Evolutionary conservation across 92 coral and sea anemone genomes (phyloP).

Genomic region (Umimayanthus chanpuru): DNA sequence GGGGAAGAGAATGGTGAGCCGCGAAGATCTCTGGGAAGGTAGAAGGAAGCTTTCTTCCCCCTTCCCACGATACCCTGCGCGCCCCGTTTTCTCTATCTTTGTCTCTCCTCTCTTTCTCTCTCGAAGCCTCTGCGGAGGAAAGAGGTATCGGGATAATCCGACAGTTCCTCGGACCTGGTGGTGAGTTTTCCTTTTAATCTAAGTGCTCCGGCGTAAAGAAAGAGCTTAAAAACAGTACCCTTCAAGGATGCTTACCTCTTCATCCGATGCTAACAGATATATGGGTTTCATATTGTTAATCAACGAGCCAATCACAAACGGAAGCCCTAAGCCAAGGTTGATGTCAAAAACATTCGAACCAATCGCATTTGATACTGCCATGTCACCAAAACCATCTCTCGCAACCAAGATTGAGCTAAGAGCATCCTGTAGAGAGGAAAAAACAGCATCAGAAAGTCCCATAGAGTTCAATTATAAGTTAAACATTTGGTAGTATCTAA

Average conservation of each 20-base stretch:
- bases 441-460: not conserved
- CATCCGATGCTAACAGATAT: slow-evolving; percentile 68
- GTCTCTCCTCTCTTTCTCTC: no score
- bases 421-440: slow-evolving; percentile 76
- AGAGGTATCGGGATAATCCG: no score
- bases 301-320: slow-evolving; percentile 84
- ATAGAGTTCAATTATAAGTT: not conserved
- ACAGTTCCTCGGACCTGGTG: no score
- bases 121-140: no score
- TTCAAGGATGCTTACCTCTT: slow-evolving; percentile 65
- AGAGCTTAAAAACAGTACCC: no score
- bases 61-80: no score
- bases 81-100: no score
- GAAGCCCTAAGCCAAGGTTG: slow-evolving; percentile 96
- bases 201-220: not conserved
- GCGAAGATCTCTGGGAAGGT: no score
- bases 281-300: slow-evolving; percentile 87
- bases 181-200: no score
- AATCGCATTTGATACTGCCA: slow-evolving; percentile 99
- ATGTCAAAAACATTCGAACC: slow-evolving; percentile 99
- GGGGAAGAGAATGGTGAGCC: no score
- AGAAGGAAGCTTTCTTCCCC: no score
- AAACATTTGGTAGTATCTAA: no score
- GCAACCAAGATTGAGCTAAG: slow-evolving; percentile 96
- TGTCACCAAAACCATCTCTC: slow-evolving; percentile 98